phyloP scores from a whole-genome alignment of 2,888 invertebrate species.

The Eurois occulta region DNA sequence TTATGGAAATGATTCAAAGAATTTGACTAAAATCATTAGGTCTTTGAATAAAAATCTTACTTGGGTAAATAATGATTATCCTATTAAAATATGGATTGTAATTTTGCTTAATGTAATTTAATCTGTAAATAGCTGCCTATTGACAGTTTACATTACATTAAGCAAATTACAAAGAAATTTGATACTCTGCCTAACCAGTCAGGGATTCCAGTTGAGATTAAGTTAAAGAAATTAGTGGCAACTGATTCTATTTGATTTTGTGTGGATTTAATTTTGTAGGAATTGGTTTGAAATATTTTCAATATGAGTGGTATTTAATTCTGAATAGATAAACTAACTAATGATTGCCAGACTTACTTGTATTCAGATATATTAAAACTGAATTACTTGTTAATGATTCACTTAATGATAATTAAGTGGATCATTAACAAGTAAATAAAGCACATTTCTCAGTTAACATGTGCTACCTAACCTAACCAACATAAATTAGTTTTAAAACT shows the following conservation, averaged over 20 bases:
- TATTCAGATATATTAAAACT: background rate
- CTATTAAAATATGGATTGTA: background rate
- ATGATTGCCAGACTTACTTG: background rate
- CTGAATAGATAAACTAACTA: background rate
- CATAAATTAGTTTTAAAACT: conserved; percentile 2
- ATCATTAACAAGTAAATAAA: background rate
- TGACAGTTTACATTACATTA: background rate
- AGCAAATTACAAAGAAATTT: background rate
- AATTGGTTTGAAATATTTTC: background rate
- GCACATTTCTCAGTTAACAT: conserved; percentile 27
- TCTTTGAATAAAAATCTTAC: background rate
- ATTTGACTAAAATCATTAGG: background rate
- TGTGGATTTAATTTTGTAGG: background rate
- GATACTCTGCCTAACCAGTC: background rate
- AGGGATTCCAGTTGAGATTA: background rate
- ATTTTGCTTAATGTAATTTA: too few relatives aligned
- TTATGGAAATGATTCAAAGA: background rate
- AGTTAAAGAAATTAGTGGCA: background rate
- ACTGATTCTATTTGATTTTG: background rate
- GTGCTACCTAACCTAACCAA: conserved; percentile 32
- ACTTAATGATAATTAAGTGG: background rate
- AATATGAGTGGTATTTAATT: background rate
- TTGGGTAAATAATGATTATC: background rate
- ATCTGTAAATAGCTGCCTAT: too few relatives aligned
- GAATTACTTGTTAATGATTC: too few relatives aligned